Evolutionary conservation across 2,797 vertebrate species (phyloP), one percentile per base, ranked within the genome.

Genomic region (Toxotes lorentzi): DNA sequence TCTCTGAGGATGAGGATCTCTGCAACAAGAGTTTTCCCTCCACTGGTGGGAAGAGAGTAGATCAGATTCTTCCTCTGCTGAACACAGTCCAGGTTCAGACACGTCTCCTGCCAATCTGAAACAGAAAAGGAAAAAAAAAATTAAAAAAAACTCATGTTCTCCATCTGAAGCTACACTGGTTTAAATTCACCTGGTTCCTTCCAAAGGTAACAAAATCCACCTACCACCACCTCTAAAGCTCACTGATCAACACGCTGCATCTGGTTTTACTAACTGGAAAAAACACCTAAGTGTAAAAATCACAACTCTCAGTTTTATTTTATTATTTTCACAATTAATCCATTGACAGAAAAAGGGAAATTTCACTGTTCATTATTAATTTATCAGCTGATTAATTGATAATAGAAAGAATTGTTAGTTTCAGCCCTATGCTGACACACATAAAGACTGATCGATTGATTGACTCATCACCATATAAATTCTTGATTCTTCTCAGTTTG

Each of bases 11-110:
- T 96, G 56, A 99, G 95, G 87, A 99, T 96, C 92, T 99, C 98
- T 10, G 98, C 98, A 6, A 99, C 98, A 1, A 99, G 95, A 0
- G 98, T 99, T 92, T 99, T 99, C 21, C 98, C 98, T 73, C 98
- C 98, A 35, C 98, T 95, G 11, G 98, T 99, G 79, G 98, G 98
- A 38, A 99, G 94, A 0, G 97, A 98, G 93, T 97, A 99, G 90
- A 99, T 99, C 47, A 99, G 95, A 83, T 99, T 99, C 91, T 79
- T 97, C 86, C 97, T 96, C 83, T 95, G 93, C 79, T 95, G 95
- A 4, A 99, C 92, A 38, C 95, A 97, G 68, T 96, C 95, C 89
- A 99, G 86, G 43, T 93, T 97, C 82, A 99, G 93, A 87, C 98
- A 99, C 9, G 94, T 94, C 79, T 97, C 95, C 89, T 99, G 98